Evolutionary conservation across 1,140 invertebrate genomes (phyloP), one percentile per base, ranked within the genome.

Genomic region (Drosophila setifemur): DNA sequence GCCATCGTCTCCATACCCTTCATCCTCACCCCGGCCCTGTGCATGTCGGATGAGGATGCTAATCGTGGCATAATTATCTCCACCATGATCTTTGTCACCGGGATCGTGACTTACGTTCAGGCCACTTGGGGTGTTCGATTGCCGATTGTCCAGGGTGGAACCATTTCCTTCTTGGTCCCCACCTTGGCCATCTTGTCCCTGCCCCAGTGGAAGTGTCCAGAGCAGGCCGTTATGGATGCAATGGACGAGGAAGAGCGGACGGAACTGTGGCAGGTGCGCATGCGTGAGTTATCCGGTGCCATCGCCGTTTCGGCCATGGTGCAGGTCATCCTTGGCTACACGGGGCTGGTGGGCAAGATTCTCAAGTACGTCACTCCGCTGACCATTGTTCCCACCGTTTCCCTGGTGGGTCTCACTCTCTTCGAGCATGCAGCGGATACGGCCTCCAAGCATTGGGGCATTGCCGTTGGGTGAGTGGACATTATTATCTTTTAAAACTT

Each of bases 31-130:
- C 95, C 95, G 1, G 93, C 94, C 0, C 91, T 97, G 1, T 97
- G 96, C 89, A 96, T 98, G 93, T 92, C 92, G 1, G 94, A 95
- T 55, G 93, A 94, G 31, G 95, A 96, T 90, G 95, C 95, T 0
- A 93, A 94, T n/a, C 91, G 94, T 37, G 95, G 93, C 61, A 93
- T 96, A 75, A 95, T 98, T 16, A 96, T 97, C 54, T 96, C 95
- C 0, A 97, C 96, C 0, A 96, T 97, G 92, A 96, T 97, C 49
- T 96, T 98, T 78, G 95, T 97, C 3, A 96, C 96, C 18, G 96
- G 96, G 8, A 89, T 98, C 0, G 93, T 96, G 1, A 97, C 97
- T 0, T 93, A 95, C 66, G 61, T 97, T 1, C 96, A 97, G 89
- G 92, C 93, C 3, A 95, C 95, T 0, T 93, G 97, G 90, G 97